Evolutionary conservation across 2,797 vertebrate genomes (phyloP), one percentile per base, ranked within the genome.

Genomic region (Distichodus sexfasciatus): DNA sequence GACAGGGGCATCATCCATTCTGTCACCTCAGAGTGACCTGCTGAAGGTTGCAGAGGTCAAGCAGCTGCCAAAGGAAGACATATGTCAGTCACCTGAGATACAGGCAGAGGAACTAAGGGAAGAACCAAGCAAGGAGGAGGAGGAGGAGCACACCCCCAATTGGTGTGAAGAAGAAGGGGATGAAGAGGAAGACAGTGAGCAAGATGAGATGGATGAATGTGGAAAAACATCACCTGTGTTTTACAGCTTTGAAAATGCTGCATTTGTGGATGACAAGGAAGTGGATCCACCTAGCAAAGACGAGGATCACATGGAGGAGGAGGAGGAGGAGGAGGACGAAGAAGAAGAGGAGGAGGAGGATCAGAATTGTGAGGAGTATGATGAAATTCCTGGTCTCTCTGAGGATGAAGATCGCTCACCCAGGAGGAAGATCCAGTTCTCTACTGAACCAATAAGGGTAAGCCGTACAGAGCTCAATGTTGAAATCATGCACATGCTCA

Each of bases 181-280:
- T 26, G 85, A 85, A 10, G 85, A 84, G 31, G 81, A 90, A 43
- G 79, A 87, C 14, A 86, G 87, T 23, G 87, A 82, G 14, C 77
- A 86, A 51, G 88, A 84, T 77, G 87, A 81, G 57, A 82, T 80
- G 70, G 85, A 62, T 1, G 77, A 82, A 46, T 63, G 43, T 65
- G 87, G 88, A 38, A 81, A 78, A 62, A 85, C 76, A 29, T 89
- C 90, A 35, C 87, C 92, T 1, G 84, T 79, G 10, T 87, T 90
- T 76, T 94, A 89, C 36, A 95, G 95, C 54, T 95, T 96, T 76
- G 95, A 95, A 83, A 97, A 97, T 41, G 93, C 87, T 41, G 95
- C 92, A 12, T 97, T 96, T 90, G 91, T 94, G 82, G 94, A 94
- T 80, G 92, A 94, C 66, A 91, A 87, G 79, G 91, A 93, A 76